phyloP scores from a whole-genome alignment of 1,140 invertebrate species.

The Heliothis virescens region DNA sequence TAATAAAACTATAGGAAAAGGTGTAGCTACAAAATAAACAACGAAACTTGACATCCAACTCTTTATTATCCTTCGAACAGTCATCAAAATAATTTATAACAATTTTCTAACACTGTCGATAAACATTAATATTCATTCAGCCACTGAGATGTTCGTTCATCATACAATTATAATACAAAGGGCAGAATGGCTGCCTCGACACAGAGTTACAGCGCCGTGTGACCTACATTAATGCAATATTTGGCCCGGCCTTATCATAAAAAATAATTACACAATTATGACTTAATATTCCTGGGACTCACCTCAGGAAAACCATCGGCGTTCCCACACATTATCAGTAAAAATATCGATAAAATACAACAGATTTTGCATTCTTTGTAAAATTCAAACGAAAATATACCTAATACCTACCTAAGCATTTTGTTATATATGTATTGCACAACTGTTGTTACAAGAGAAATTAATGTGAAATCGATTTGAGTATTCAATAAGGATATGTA shows the following conservation, averaged over 20 bases:
- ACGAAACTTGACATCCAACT: constrained; percentile 85
- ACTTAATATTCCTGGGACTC: constrained; percentile 74
- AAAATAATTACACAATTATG: constrained; percentile 85
- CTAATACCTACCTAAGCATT: constrained; percentile 85
- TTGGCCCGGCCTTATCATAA: constrained; percentile 84
- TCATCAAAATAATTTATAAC: constrained; percentile 88
- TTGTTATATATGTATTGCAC: constrained; percentile 84
- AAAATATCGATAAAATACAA: constrained; percentile 86
- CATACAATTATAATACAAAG: constrained; percentile 74
- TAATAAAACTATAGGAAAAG: background rate
- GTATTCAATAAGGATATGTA: constrained; percentile 85
- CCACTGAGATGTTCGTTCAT: constrained; percentile 82
- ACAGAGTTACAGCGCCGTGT: constrained; percentile 71
- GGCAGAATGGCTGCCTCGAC: constrained; percentile 74
- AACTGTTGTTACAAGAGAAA: constrained; percentile 80
- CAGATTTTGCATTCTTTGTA: constrained; percentile 83
- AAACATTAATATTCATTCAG: constrained; percentile 85
- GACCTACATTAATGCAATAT: constrained; percentile 84
- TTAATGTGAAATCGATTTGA: constrained; percentile 80
- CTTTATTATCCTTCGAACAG: constrained; percentile 87
- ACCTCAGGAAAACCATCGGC: constrained; percentile 66
- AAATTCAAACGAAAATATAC: constrained; percentile 84
- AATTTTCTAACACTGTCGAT: constrained; percentile 86
- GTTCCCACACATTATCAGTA: constrained; percentile 72
- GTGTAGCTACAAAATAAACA: constrained; percentile 64